Evolutionary conservation across 2,113 vertebrate genomes (phyloP).

Genomic region (Syngnathus floridae): DNA sequence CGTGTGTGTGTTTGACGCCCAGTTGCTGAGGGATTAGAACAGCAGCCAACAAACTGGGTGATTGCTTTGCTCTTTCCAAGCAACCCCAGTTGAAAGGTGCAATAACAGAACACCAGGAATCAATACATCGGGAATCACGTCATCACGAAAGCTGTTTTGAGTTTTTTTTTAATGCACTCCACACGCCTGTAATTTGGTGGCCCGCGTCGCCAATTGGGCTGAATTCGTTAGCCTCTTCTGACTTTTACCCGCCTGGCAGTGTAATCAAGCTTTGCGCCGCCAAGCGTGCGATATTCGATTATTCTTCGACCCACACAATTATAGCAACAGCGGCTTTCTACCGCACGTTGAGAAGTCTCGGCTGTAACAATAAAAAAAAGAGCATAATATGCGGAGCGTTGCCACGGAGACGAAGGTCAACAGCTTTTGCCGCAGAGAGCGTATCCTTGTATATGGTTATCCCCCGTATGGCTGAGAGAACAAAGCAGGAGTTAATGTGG

Average conservation of each 20-base stretch:
- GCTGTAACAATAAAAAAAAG: not conserved
- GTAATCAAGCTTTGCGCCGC: conserved; percentile 18
- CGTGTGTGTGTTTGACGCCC: conserved; percentile 22
- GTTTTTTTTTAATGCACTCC: not conserved
- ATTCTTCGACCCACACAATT: conserved; percentile 18
- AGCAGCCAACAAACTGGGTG: conserved; percentile 55
- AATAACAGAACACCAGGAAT: conserved; percentile 36
- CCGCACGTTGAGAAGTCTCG: not conserved
- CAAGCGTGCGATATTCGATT: conserved; percentile 1
- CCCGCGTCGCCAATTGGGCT: conserved; percentile 6
- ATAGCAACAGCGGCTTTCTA: not conserved
- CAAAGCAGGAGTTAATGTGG: not conserved
- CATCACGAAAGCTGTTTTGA: conserved; percentile 47
- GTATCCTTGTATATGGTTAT: no score
- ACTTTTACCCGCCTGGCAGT: conserved; percentile 9
- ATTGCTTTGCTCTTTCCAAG: conserved; percentile 62
- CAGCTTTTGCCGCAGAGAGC: not conserved
- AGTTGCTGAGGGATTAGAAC: conserved; percentile 51
- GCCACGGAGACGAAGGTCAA: conserved; percentile 4
- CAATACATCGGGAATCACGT: conserved; percentile 68
- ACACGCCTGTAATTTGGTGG: conserved; percentile 29
- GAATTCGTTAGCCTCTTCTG: conserved; percentile 3
- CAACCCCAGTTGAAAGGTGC: conserved; percentile 43
- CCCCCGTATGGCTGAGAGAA: not conserved
- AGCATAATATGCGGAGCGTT: not conserved